phyloP scores from a whole-genome alignment of 2,888 invertebrate genomes.

The Temnothorax ravouxi region DNA sequence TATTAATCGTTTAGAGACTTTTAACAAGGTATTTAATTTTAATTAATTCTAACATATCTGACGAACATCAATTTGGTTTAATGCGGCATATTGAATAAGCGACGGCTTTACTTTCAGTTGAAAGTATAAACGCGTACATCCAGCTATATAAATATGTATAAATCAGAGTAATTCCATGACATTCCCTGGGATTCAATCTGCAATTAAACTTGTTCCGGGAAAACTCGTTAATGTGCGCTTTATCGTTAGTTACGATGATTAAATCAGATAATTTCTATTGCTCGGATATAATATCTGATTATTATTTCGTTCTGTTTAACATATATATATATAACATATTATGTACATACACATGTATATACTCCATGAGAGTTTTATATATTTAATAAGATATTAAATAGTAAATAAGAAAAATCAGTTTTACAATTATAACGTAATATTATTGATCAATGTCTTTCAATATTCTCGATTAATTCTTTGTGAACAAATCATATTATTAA shows the following conservation, averaged over 20 bases:
- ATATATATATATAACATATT: not conserved
- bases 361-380: not conserved
- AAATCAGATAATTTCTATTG: conserved; percentile 52
- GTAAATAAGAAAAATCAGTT: not conserved
- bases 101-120: conserved; percentile 45
- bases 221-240: conserved; percentile 52
- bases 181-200: conserved; percentile 41
- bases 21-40: conserved; percentile 38
- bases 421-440: too few relatives aligned
- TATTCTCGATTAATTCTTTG: too few relatives aligned
- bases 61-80: conserved; percentile 50
- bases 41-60: conserved; percentile 35
- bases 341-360: not conserved
- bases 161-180: conserved; percentile 49
- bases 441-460: too few relatives aligned
- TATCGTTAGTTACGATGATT: conserved; percentile 47
- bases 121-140: conserved; percentile 43
- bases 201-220: conserved; percentile 49
- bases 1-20: conserved; percentile 15
- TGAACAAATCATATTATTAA: not conserved
- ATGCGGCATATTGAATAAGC: conserved; percentile 52
- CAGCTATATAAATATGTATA: conserved; percentile 52
- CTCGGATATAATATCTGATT: conserved; percentile 47
- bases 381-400: conserved; percentile 4
- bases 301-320: conserved; percentile 22